These are phyloP conservation scores for Ophion ventricosus DNA, from an alignment of 2,888 invertebrate species.

Conservation along the genomic window DNA sequence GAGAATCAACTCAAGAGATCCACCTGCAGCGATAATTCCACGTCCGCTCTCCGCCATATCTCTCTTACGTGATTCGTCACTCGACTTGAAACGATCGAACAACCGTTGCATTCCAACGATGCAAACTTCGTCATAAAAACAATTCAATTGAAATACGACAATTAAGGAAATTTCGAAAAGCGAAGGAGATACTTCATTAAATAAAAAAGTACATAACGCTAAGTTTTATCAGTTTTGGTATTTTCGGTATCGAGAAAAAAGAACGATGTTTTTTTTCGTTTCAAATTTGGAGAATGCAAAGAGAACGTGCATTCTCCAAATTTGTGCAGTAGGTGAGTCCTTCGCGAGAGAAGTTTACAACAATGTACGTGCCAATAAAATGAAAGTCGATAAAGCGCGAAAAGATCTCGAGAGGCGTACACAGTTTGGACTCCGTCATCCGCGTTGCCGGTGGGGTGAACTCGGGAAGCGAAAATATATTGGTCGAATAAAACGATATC, in stretches of 20 bases:
- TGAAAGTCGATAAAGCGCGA: constrained; percentile 48
- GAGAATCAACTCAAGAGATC: constrained; percentile 32
- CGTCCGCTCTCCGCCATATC: constrained; percentile 37
- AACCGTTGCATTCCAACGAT: too few relatives aligned
- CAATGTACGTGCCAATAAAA: background rate
- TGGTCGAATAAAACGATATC: constrained; percentile 62
- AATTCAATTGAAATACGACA: background rate
- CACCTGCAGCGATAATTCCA: constrained; percentile 62
- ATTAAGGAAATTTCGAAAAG: too few relatives aligned
- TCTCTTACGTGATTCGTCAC: constrained; percentile 30
- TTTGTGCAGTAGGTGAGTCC: background rate
- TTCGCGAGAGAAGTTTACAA: background rate
- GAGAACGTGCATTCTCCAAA: too few relatives aligned
- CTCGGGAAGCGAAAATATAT: constrained; percentile 48
- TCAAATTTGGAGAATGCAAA: too few relatives aligned
- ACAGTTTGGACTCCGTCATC: background rate
- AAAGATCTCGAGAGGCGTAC: constrained; percentile 44
- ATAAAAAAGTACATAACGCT: background rate
- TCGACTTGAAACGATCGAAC: constrained; percentile 47
- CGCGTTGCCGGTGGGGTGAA: constrained; percentile 24
- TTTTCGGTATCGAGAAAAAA: background rate
- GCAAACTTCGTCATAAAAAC: too few relatives aligned
- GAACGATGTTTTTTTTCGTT: constrained; percentile 2
- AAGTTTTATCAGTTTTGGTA: too few relatives aligned
- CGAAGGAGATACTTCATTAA: too few relatives aligned